phyloP scores from a whole-genome alignment of 2,888 invertebrate species.

The Drosophila limbata region DNA sequence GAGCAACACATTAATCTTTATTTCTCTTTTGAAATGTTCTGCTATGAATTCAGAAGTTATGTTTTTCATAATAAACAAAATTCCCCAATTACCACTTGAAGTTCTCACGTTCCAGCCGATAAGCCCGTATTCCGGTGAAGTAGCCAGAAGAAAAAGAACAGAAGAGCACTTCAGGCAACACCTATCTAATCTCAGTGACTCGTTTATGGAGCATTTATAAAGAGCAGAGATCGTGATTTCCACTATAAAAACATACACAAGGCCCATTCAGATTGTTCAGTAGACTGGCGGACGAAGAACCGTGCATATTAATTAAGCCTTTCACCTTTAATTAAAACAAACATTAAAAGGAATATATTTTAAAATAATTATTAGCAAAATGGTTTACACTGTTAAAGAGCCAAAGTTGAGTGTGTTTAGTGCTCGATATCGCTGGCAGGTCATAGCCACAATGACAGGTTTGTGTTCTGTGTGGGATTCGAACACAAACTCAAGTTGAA shows the following conservation, averaged over 20 bases:
- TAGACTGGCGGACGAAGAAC: constrained; percentile 28
- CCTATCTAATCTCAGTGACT: constrained; percentile 57
- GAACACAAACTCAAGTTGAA: background rate
- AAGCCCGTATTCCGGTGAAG: constrained; percentile 19
- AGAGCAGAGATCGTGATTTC: constrained; percentile 32
- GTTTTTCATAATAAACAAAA: constrained; percentile 5
- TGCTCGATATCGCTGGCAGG: constrained; percentile 65
- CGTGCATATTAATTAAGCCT: constrained; percentile 13
- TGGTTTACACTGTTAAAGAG: constrained; percentile 38
- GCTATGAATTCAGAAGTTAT: constrained; percentile 9
- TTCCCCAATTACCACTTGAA: constrained; percentile 26
- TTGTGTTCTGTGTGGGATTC: constrained; percentile 16
- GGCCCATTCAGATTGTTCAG: constrained; percentile 43
- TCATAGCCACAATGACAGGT: constrained; percentile 74
- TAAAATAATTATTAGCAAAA: constrained; percentile 34
- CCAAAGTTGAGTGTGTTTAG: constrained; percentile 50
- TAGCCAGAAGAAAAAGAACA: constrained; percentile 3
- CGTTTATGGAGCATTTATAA: constrained; percentile 39
- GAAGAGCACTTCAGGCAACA: constrained; percentile 9
- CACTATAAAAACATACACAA: constrained; percentile 55
- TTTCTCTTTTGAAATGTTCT: background rate
- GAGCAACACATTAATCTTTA: background rate
- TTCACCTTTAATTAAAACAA: background rate
- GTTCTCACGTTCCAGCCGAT: constrained; percentile 19
- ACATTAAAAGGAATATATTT: background rate